Conservation (phyloP, 2,113 vertebrate genomes). For the Sinocyclocheilus grahami region DNA sequence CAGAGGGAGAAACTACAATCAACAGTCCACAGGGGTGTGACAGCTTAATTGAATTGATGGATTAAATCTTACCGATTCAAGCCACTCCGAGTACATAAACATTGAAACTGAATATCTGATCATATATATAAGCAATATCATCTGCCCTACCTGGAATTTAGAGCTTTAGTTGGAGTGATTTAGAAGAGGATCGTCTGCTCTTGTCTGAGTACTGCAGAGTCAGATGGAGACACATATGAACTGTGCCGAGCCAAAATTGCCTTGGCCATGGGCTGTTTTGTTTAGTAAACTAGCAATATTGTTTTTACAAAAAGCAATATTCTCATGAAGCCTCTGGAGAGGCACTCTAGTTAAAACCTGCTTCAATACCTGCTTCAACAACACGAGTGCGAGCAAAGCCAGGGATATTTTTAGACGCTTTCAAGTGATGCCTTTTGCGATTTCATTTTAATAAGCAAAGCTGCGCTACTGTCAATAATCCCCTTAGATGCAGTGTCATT, state of each 20-base stretch:
- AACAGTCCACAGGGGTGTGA: no score
- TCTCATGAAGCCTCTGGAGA: conserved; percentile 44
- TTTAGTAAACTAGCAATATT: conserved; percentile 53
- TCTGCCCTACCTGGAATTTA: background rate
- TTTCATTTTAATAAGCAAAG: conserved; percentile 66
- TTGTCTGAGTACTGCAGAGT: conserved; percentile 12
- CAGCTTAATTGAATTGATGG: background rate
- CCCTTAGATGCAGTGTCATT: conserved; percentile 58
- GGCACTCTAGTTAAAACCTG: conserved; percentile 37
- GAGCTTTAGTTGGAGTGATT: background rate
- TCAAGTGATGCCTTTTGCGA: conserved; percentile 46
- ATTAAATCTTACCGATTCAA: background rate
- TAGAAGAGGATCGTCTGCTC: background rate
- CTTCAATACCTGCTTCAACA: conserved; percentile 45
- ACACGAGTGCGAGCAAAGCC: background rate
- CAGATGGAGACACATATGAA: conserved; percentile 20
- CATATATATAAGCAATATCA: background rate
- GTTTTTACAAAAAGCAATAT: conserved; percentile 58
- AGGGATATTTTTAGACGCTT: conserved; percentile 12
- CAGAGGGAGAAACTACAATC: no score
- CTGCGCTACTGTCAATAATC: conserved; percentile 53
- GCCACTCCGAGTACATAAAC: background rate
- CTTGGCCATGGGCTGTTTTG: conserved; percentile 50
- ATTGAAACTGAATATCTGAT: background rate
- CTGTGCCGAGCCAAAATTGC: conserved; percentile 33